Conservation (phyloP, 2,888 invertebrate genomes). For the Diaperis boleti region DNA sequence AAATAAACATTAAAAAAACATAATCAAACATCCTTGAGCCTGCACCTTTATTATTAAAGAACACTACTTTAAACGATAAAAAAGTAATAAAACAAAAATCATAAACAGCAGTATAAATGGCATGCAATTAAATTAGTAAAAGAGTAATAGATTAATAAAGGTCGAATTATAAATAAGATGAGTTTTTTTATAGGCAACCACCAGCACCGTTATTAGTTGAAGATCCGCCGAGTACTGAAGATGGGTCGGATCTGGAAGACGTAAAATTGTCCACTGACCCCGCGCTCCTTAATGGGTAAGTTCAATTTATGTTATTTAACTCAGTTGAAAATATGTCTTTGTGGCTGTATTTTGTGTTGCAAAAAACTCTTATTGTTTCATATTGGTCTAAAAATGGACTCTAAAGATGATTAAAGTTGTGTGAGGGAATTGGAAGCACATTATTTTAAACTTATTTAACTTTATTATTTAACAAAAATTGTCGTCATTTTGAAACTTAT, state of each 20-base stretch:
- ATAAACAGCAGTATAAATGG: background rate
- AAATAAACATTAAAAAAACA: background rate
- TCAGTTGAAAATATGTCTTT: too few relatives aligned
- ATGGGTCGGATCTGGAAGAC: constrained; percentile 62
- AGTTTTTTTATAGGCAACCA: constrained; percentile 45
- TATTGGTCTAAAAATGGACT: too few relatives aligned
- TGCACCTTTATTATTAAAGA: background rate
- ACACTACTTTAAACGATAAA: too few relatives aligned
- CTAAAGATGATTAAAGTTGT: too few relatives aligned
- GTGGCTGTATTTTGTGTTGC: too few relatives aligned
- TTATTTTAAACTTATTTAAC: too few relatives aligned
- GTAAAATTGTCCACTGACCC: constrained; percentile 60
- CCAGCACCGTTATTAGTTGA: constrained; percentile 49
- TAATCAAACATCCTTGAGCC: background rate
- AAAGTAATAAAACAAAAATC: background rate
- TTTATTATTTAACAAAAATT: too few relatives aligned
- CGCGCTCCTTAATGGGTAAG: constrained; percentile 66
- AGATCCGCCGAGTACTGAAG: constrained; percentile 57
- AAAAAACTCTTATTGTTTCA: too few relatives aligned
- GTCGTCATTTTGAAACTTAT: too few relatives aligned
- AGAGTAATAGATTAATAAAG: background rate
- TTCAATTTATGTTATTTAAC: too few relatives aligned
- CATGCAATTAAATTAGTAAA: background rate
- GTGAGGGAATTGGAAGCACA: too few relatives aligned
- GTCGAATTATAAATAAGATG: background rate